phyloP scores from a whole-genome alignment of 2,113 vertebrate species.

The Lycocorax pyrrhopterus region DNA sequence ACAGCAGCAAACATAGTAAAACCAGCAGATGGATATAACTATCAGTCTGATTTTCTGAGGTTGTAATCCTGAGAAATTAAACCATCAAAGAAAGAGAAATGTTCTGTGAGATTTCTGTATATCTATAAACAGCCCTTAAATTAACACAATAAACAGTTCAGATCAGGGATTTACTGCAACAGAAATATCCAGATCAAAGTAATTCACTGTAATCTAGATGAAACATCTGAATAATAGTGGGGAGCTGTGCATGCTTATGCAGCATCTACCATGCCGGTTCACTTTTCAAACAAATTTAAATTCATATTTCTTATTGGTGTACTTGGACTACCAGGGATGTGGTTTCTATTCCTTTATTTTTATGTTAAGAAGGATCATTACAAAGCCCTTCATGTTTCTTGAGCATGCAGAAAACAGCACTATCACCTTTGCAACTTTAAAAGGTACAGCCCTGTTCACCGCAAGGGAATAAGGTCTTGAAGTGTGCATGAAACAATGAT shows the following conservation, averaged over 20 bases:
- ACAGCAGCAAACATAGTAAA: background rate
- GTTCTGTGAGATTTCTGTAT: background rate
- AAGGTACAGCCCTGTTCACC: rapidly evolving
- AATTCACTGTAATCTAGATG: background rate
- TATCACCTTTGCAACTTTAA: background rate
- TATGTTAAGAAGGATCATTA: background rate
- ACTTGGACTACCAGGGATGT: background rate
- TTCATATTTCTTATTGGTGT: background rate
- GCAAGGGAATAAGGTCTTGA: background rate
- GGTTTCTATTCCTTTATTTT: background rate
- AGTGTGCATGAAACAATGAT: background rate
- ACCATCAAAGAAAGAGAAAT: background rate
- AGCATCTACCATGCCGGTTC: background rate
- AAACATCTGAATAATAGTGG: background rate
- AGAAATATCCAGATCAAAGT: background rate
- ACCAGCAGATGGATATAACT: background rate
- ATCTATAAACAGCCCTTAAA: background rate
- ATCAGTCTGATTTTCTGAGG: background rate
- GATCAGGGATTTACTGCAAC: background rate
- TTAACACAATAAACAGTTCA: background rate
- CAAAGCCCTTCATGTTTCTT: background rate
- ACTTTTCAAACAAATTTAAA: background rate
- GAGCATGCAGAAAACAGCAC: background rate
- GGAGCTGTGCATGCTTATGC: rapidly evolving
- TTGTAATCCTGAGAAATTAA: background rate